phyloP scores from a whole-genome alignment of 2,888 invertebrate genomes.

The Drosophila paranaensis region DNA sequence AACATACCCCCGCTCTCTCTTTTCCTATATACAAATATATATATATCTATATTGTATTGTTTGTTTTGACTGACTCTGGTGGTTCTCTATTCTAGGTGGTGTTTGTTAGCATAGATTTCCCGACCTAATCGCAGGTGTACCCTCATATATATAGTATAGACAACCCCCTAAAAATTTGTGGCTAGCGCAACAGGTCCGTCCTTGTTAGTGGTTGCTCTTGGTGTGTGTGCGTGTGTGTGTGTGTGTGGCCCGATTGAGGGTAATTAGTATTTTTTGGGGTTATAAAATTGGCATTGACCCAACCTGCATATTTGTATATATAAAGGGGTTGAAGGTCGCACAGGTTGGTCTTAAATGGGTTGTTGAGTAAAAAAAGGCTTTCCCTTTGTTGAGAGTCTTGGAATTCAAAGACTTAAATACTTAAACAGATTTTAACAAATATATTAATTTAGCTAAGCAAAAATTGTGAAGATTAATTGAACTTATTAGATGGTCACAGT shows the following conservation, averaged over 20 bases:
- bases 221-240: constrained; percentile 18
- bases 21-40: constrained; percentile 19
- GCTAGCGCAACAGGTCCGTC: constrained; percentile 61
- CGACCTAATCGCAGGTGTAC: constrained; percentile 56
- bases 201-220: constrained; percentile 48
- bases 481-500: neutral
- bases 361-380: neutral
- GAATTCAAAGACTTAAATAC: constrained; percentile 24
- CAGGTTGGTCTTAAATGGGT: constrained; percentile 13
- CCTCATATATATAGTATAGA: constrained; percentile 39
- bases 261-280: constrained; percentile 59
- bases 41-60: constrained; percentile 42
- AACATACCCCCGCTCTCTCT: constrained; percentile 65
- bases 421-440: neutral
- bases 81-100: constrained; percentile 49
- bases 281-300: constrained; percentile 59
- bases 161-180: constrained; percentile 54
- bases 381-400: constrained; percentile 9
- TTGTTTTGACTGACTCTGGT: constrained; percentile 41
- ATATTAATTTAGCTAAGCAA: neutral
- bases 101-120: constrained; percentile 54
- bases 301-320: constrained; percentile 24
- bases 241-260: constrained; percentile 44
- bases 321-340: constrained; percentile 51
- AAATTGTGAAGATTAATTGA: neutral